These are phyloP conservation scores for Chloroceryle aenea DNA, from an alignment of 2,113 vertebrate species.

Conservation along the genomic window DNA sequence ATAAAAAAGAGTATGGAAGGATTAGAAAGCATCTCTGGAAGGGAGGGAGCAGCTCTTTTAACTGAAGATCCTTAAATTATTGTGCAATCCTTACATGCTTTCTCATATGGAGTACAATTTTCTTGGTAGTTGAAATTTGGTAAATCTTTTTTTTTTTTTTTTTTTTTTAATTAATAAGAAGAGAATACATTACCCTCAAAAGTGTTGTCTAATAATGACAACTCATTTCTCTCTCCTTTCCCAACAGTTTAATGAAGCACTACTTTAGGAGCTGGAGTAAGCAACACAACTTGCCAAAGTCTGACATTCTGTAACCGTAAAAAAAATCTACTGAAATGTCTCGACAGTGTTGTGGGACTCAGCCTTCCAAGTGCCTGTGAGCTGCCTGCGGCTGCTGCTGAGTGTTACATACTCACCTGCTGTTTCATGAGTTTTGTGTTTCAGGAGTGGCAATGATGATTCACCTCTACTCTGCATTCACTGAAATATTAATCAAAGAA, in stretches of 20 bases:
- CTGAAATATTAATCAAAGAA: not conserved
- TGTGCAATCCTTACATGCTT: not conserved
- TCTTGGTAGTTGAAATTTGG: not conserved
- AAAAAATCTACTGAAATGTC: not conserved
- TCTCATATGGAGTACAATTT: not conserved
- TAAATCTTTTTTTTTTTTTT: not conserved
- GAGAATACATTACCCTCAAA: not conserved
- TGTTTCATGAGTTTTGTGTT: not conserved
- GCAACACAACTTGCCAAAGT: not conserved
- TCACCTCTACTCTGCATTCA: not conserved
- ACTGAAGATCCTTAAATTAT: not conserved
- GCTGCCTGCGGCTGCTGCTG: not conserved
- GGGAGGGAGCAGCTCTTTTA: not conserved
- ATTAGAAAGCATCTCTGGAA: not conserved
- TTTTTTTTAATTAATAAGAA: not conserved
- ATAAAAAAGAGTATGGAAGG: not conserved
- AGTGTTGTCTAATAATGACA: not conserved
- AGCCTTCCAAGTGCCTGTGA: not conserved
- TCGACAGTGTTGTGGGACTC: not conserved
- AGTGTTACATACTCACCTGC: fast-evolving
- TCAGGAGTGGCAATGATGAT: not conserved
- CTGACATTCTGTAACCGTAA: not conserved
- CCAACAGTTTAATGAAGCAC: not conserved
- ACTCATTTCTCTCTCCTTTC: not conserved
- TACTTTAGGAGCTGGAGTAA: not conserved